Conservation (phyloP, 2,797 vertebrate genomes). For the Parauchenoglanis punctatus region DNA sequence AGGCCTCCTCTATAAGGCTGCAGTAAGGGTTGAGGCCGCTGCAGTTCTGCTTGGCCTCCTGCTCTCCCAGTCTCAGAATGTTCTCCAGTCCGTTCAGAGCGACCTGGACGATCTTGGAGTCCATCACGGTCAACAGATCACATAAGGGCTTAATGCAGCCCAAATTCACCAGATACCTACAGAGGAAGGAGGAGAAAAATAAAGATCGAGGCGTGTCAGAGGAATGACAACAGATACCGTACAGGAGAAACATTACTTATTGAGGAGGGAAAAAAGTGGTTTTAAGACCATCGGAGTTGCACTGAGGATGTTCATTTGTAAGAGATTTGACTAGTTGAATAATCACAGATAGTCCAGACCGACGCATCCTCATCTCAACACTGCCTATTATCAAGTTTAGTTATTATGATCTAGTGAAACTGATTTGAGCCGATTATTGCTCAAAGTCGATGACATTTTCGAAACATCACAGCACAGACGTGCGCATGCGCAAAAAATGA, state of each 20-base stretch:
- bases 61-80: constrained; percentile 93
- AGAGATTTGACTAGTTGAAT: neutral
- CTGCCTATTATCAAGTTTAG: neutral
- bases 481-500: too few relatives aligned
- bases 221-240: neutral
- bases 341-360: neutral
- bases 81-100: constrained; percentile 95
- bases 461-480: neutral
- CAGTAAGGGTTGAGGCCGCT: constrained; percentile 93
- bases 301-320: neutral
- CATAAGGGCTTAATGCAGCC: constrained; percentile 97
- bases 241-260: neutral
- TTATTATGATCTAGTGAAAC: neutral
- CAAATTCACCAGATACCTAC: constrained; percentile 92
- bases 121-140: constrained; percentile 97
- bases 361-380: neutral
- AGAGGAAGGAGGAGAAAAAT: constrained; percentile 24
- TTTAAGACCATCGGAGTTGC: neutral
- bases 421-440: neutral
- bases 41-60: constrained; percentile 87
- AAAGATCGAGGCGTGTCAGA: neutral
- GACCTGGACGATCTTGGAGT: constrained; percentile 97
- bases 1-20: constrained; percentile 95
- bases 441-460: neutral
- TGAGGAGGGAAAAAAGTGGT: neutral